Evolutionary conservation across 2,888 invertebrate genomes (phyloP).

Genomic region (Caenorhabditis auriculariae): DNA sequence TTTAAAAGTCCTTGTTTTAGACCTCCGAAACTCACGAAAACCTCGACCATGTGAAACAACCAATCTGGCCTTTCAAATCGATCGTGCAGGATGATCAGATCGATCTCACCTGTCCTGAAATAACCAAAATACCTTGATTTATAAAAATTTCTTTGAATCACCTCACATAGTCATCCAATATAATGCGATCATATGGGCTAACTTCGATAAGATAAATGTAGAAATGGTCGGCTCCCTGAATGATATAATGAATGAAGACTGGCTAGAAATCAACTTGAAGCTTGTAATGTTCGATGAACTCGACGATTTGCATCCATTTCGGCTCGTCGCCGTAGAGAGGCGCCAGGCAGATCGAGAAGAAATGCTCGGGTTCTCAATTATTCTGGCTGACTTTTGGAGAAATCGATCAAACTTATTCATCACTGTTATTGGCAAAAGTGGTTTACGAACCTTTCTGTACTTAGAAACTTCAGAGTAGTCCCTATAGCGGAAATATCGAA

Average conservation of each 20-base stretch:
- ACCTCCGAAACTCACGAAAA: too few relatives aligned
- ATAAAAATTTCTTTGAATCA: too few relatives aligned
- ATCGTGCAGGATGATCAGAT: slow-evolving; percentile 7
- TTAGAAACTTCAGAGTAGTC: too few relatives aligned
- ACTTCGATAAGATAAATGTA: slow-evolving; percentile 10
- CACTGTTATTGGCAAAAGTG: too few relatives aligned
- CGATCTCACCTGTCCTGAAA: slow-evolving; percentile 13
- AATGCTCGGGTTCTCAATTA: slow-evolving; percentile 14
- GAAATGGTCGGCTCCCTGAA: slow-evolving; percentile 7
- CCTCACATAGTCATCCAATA: slow-evolving; percentile 12
- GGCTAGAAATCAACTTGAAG: slow-evolving; percentile 1
- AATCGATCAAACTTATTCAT: too few relatives aligned
- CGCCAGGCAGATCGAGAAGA: slow-evolving; percentile 20
- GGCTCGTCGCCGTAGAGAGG: slow-evolving; percentile 16
- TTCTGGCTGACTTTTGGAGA: too few relatives aligned
- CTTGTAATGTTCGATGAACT: slow-evolving; percentile 22
- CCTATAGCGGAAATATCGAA: too few relatives aligned
- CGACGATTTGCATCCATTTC: slow-evolving; percentile 20
- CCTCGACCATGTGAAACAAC: slow-evolving; percentile 8
- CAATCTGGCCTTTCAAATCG: slow-evolving; percentile 10
- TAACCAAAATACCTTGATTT: too few relatives aligned
- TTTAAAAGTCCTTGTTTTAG: too few relatives aligned
- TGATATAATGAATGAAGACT: too few relatives aligned
- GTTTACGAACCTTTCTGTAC: not conserved
- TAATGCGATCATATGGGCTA: slow-evolving; percentile 8